Conservation (phyloP, 2,797 vertebrate species). For the Myotis planiceps region DNA sequence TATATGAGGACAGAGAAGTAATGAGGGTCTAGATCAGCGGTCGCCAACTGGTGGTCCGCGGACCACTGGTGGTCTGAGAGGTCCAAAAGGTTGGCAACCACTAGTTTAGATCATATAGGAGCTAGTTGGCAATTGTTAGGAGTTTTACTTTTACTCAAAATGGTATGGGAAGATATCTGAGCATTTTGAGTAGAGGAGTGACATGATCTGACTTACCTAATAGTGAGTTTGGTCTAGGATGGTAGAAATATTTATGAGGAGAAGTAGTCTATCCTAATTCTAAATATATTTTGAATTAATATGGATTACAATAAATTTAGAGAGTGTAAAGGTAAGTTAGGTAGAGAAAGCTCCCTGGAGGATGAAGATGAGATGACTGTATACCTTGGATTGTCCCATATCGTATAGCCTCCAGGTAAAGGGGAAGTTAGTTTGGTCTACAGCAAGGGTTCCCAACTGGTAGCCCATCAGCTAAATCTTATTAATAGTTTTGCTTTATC, state of each 20-base stretch:
- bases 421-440: not conserved
- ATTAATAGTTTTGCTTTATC: conserved; percentile 39
- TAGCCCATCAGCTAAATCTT: not conserved
- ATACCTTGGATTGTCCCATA: not conserved
- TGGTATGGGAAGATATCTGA: not conserved
- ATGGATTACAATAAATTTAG: conserved; percentile 17
- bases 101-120: not conserved
- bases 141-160: conserved; percentile 19
- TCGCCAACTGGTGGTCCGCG: too few relatives aligned
- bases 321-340: not conserved
- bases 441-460: not conserved
- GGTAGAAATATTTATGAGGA: not conserved
- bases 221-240: not conserved
- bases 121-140: not conserved
- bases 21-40: not conserved
- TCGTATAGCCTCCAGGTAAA: not conserved
- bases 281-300: conserved; percentile 28
- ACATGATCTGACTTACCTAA: not conserved
- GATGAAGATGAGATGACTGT: not conserved
- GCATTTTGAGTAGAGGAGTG: not conserved
- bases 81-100: too few relatives aligned
- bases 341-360: conserved; percentile 6
- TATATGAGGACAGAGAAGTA: not conserved
- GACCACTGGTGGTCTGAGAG: too few relatives aligned
- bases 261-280: not conserved